phyloP scores from a whole-genome alignment of 2,888 invertebrate species.

The Julus scanicus region DNA sequence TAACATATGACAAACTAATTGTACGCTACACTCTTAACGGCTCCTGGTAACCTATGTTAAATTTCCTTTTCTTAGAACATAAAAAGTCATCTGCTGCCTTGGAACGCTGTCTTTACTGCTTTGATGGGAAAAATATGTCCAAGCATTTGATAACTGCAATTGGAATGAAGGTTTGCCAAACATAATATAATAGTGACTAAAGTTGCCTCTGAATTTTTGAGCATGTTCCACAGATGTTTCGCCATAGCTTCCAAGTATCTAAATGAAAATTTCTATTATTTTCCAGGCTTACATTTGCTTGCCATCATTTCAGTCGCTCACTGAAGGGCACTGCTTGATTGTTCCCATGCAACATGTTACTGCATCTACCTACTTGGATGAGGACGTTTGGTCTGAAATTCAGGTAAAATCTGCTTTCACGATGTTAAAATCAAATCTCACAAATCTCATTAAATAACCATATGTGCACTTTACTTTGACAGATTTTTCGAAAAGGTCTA shows the following conservation, averaged over 20 bases:
- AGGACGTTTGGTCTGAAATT: conserved; percentile 93
- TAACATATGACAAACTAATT: too few species aligned
- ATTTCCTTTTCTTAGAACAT: conserved; percentile 71
- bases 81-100: conserved; percentile 75
- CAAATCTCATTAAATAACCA: too few species aligned
- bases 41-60: too few species aligned
- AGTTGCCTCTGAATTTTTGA: background rate
- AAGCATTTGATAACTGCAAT: conserved; percentile 87
- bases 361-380: conserved; percentile 86
- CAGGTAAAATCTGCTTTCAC: conserved; percentile 69
- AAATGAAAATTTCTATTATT: too few species aligned
- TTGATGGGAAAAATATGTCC: conserved; percentile 81
- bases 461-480: conserved; percentile 62
- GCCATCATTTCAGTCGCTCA: conserved; percentile 83
- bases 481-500: conserved; percentile 81
- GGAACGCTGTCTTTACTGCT: conserved; percentile 84
- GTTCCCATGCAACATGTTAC: conserved; percentile 83
- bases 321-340: conserved; percentile 83
- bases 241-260: background rate
- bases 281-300: conserved; percentile 79
- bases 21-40: too few species aligned
- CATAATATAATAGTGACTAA: background rate
- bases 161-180: conserved; percentile 74
- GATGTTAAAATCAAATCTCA: too few species aligned
- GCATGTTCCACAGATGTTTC: too few species aligned